Base-by-base conservation (phyloP, 2,797 vertebrate genomes). In the Vultur gryphus region DNA sequence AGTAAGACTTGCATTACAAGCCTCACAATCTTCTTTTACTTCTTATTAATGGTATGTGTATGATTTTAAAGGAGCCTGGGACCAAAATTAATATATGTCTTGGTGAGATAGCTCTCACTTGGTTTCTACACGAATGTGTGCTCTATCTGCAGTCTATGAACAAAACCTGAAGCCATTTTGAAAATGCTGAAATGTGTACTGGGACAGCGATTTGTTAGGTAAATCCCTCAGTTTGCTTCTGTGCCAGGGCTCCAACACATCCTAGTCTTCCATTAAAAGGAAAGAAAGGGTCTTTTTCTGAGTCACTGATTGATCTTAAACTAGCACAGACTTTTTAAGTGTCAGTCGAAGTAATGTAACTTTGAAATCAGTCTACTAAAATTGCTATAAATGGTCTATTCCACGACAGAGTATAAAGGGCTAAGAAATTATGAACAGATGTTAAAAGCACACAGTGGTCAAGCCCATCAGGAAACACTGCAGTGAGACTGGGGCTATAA, bases 1-100 rank as follows among this genome's bases (percentile, higher is more conserved):
- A 72, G 39, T 66, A 77, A 95, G 35, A 75, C 66, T 89, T 88
- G 57, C 51, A 84, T 96, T 93, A 88, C 65, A 89, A 87, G 46
- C 65, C 46, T 75, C 52, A 61, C 29, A 91, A 31, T 69, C 31
- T 44, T 90, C 29, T 88, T 91, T 70, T 64, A 77, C 72, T 96
- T 97, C 43, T 80, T 84, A 82, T 65, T 88, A 79, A 44, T 70
- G 18, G 4, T 35, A 51, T n/a, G 16, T 43, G 7, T 26, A 20
- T 28, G 59, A 89, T 86, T 76, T 78, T 81, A 82, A 84, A 92
- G 49, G 23, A 71, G 5, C 5, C 25, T 84, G 33, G 23, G 13
- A 87, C 23, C 11, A 81, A 35, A 84, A 57, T 58, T 35, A 58
- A 62, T 33, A 8, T 46, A 41, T 21, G 20, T 29, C 44, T 69